Evolutionary conservation across 2,797 vertebrate genomes (phyloP), one percentile per base, ranked within the genome.

Genomic region (Sus cebifrons): DNA sequence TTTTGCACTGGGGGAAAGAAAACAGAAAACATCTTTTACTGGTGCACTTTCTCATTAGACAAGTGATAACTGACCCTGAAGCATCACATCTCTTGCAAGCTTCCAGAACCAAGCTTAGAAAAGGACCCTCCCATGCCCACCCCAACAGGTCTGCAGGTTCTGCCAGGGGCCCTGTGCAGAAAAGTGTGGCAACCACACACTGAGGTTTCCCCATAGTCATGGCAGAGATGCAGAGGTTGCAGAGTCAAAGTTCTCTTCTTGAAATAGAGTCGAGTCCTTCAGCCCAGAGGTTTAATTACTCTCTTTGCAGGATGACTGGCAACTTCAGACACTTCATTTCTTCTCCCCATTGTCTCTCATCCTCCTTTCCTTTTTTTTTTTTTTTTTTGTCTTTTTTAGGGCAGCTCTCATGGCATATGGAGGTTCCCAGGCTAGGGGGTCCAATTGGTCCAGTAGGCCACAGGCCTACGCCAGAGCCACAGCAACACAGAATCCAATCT

Each of bases 111-210:
- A 77, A 44, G 27, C 6, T 67, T 74, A 54, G 20, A 44, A 94
- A 94, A 74, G 15, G 36, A 54, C 4, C 25, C 32, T 23, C 7
- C 65, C 4, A 4, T 44, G 56, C 18, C 71, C 54, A 17, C 11
- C 21, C 21, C 16, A 21, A n/a, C 2, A 29, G 12, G 21, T 49
- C 40, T 60, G 36, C 23, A 27, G 40, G 16, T 67, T 21, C 36
- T 20, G 2, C 44, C 74, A 23, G 16, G 32, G 3, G 6, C 12
- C 11, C 4, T 2, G 2, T 3, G 7, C 8, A 75, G 29, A 67
- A 40, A 4, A 4, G n/a, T 60, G 3, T 0, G 1, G 1, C 4
- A 9, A 9, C 73, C 54, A 21, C 0, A 5, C 16, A 52, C 23
- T 18, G 10, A 40, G 18, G 3, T 78, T 70, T 36, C 21, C 4